Percentiles rank a stretch among this genome's conserved stretches.
Conservation (phyloP, 2,797 vertebrate genomes). For the Acrossocheilus fasciatus region DNA sequence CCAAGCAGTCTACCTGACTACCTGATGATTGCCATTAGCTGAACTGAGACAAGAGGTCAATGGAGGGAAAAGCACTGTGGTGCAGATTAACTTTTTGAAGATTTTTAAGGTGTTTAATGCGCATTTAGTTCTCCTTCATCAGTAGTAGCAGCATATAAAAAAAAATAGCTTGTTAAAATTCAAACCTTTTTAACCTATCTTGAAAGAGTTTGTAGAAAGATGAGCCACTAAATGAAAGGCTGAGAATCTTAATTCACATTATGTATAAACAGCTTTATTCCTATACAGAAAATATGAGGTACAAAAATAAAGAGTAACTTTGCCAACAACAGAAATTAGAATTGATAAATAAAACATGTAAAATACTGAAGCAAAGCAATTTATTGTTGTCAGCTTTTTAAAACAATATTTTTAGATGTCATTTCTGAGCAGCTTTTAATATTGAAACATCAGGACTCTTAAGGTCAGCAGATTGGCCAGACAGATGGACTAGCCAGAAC, state of each 20-base stretch:
- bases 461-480: slow-evolving; percentile 34
- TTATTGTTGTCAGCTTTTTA: slow-evolving; percentile 64
- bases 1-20: slow-evolving; percentile 47
- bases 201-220: neutral
- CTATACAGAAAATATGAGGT: slow-evolving; percentile 79
- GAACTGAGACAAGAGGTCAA: slow-evolving; percentile 45
- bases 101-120: slow-evolving; percentile 5
- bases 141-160: neutral
- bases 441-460: slow-evolving; percentile 41
- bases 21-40: slow-evolving; percentile 52
- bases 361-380: slow-evolving; percentile 66
- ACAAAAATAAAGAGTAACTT: slow-evolving; percentile 88
- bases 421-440: slow-evolving; percentile 59
- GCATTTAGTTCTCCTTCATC: neutral
- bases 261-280: slow-evolving; percentile 81
- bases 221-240: neutral
- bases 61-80: slow-evolving; percentile 25
- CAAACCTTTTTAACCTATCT: neutral
- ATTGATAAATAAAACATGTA: slow-evolving; percentile 69
- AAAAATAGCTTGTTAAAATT: neutral
- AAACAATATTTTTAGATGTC: slow-evolving; percentile 53
- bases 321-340: slow-evolving; percentile 68
- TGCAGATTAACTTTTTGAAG: neutral
- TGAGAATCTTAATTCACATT: slow-evolving; percentile 35
- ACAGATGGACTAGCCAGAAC: slow-evolving; percentile 28